A percentile compares a stretch with the other conserved stretches of the same genome.
phyloP scores from a whole-genome alignment of 2,113 vertebrate genomes.

The Chionomys nivalis region DNA sequence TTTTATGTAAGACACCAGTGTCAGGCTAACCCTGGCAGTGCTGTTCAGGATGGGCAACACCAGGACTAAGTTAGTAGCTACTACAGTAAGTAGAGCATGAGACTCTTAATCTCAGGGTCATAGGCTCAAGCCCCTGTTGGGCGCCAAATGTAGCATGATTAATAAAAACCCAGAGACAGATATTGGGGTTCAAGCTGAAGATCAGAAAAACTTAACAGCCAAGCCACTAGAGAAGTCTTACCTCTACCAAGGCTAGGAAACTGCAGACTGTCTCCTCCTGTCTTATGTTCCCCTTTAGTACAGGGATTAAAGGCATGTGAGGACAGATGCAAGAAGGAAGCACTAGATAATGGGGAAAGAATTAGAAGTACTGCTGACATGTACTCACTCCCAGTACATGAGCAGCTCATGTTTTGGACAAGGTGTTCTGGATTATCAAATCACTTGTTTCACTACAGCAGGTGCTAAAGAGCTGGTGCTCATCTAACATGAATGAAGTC shows the following conservation, averaged over 20 bases:
- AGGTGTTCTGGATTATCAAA: background rate
- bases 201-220: no score
- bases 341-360: background rate
- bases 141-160: no score
- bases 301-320: no score
- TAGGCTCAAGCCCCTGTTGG: no score
- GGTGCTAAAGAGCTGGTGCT: background rate
- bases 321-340: background rate
- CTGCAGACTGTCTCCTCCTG: no score
- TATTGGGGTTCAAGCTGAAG: no score
- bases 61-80: background rate
- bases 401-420: background rate
- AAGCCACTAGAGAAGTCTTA: no score
- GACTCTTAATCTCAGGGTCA: no score
- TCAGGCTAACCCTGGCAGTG: background rate
- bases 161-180: no score
- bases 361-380: background rate
- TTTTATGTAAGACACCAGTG: background rate
- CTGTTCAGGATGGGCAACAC: background rate
- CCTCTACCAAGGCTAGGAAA: no score
- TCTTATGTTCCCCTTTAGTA: no score
- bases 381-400: background rate
- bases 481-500: background rate
- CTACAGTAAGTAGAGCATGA: background rate
- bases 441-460: background rate